Base-by-base conservation (phyloP, 1,140 invertebrate genomes). In the Drosophila prosaltans region DNA sequence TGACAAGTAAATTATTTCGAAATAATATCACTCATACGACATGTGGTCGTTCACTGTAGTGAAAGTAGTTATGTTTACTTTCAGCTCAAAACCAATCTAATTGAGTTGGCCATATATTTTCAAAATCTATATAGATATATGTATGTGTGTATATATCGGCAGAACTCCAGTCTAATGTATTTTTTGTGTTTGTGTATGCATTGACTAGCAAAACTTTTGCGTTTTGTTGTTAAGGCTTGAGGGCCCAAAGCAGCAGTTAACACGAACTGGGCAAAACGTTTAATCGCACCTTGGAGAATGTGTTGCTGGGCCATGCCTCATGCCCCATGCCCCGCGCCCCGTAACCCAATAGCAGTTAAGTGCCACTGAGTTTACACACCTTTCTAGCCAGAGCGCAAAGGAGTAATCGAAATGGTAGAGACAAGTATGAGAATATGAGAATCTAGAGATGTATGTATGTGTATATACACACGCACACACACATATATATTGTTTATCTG, bases 211-310 rank as follows among this genome's bases (percentile, higher is more conserved):
- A 63, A 66, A 66, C 63, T 69, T 58, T 59, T 39, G 57, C 57
- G 45, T 48, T 48, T 48, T 39, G 30, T 48, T 39, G 30, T 32
- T 4, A 32, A 30, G 72, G 65, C 41, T 54, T 54, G 28, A 62
- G 24, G 45, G 65, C 73, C 65, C 74, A 48, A 39, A 69, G 73
- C 74, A 69, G 62, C 74, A 64, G 74, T 76, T 76, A 76, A 68
- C 74, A 76, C 60, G 75, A 59, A 69, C 65, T 59, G 63, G 59
- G 41, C 43, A 28, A 55, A 28, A 55, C 41, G 45, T 65, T 51
- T 76, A 76, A 76, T 76, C 54, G 74, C 65, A 64, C 74, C 48
- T 73, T 61, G 41, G 74, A 76, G 74, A 69, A 32, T 32, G 57
- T 39, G 57, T 39, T 51, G 45, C 21, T 51, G 16, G 16, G 16